Evolutionary conservation across 2,113 vertebrate genomes (phyloP).

Genomic region (Perccottus glenii): DNA sequence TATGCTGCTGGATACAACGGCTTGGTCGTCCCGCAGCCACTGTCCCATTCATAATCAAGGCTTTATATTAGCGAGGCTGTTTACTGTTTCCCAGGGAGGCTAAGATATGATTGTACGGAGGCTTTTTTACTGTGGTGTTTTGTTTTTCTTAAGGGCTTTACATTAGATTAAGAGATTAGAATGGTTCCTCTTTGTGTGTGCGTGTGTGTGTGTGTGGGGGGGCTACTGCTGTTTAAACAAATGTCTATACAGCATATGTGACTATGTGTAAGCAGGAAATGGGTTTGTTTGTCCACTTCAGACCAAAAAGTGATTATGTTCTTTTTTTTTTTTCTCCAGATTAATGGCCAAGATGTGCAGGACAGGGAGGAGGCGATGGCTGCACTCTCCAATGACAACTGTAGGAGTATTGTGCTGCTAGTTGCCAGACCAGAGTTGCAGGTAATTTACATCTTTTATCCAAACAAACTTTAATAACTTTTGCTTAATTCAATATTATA

Average conservation of each 20-base stretch:
- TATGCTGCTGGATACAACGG: slow-evolving; percentile 83
- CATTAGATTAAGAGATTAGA: slow-evolving; percentile 17
- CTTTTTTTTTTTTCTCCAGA: slow-evolving; percentile 80
- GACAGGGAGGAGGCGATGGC: slow-evolving; percentile 92
- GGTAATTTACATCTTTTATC: slow-evolving; percentile 69
- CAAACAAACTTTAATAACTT: no score
- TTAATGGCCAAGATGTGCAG: slow-evolving; percentile 95
- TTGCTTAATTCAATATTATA: no score
- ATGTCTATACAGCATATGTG: neutral
- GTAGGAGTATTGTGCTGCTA: slow-evolving; percentile 88
- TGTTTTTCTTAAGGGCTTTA: slow-evolving; percentile 33
- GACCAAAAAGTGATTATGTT: slow-evolving; percentile 3
- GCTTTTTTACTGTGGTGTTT: slow-evolving; percentile 31
- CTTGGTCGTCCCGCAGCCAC: slow-evolving; percentile 78
- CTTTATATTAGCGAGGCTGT: slow-evolving; percentile 77
- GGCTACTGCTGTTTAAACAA: slow-evolving; percentile 1
- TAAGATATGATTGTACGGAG: slow-evolving; percentile 13
- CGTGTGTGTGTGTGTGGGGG: neutral
- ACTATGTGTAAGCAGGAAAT: neutral
- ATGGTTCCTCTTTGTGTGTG: neutral
- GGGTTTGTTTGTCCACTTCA: slow-evolving; percentile 16
- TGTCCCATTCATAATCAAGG: slow-evolving; percentile 85
- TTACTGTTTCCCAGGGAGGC: slow-evolving; percentile 74
- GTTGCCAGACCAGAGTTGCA: slow-evolving; percentile 92
- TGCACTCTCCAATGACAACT: slow-evolving; percentile 88